A percentile compares a stretch with the other conserved stretches of the same genome.
Evolutionary conservation across 2,888 invertebrate species (phyloP).

Genomic region (Bruchidius siliquastri): DNA sequence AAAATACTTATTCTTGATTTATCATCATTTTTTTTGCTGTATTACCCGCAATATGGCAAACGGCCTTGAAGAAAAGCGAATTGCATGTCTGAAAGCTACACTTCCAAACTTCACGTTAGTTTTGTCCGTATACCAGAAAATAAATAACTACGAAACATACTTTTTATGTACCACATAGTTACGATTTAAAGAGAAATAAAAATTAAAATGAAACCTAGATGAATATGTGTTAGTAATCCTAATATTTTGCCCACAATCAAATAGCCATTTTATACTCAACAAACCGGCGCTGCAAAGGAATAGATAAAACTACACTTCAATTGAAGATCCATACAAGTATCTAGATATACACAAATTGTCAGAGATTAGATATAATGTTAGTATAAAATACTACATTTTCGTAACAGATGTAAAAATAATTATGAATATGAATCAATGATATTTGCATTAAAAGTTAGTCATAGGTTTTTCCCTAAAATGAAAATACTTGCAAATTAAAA

Average conservation of each 20-base stretch:
- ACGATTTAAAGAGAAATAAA: not conserved
- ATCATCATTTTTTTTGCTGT: too few species aligned
- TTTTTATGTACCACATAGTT: not conserved
- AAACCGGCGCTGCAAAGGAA: too few species aligned
- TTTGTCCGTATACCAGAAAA: too few species aligned
- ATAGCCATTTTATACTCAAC: too few species aligned
- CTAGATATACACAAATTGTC: too few species aligned
- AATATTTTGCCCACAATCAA: too few species aligned
- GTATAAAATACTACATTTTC: not conserved
- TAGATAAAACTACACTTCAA: too few species aligned
- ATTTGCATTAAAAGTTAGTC: not conserved
- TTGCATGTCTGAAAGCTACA: not conserved
- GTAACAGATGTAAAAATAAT: not conserved
- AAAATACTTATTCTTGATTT: not conserved
- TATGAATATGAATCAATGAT: too few species aligned
- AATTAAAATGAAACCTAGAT: not conserved
- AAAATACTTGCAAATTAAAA: conserved; percentile 5
- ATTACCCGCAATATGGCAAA: not conserved
- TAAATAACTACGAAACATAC: not conserved
- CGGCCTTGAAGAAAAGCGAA: not conserved
- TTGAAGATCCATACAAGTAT: too few species aligned
- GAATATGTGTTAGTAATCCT: not conserved
- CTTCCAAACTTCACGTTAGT: not conserved
- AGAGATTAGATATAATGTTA: too few species aligned
- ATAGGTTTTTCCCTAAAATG: not conserved